Conservation (phyloP, 2,113 vertebrate species). For the Malurus cyaneus region DNA sequence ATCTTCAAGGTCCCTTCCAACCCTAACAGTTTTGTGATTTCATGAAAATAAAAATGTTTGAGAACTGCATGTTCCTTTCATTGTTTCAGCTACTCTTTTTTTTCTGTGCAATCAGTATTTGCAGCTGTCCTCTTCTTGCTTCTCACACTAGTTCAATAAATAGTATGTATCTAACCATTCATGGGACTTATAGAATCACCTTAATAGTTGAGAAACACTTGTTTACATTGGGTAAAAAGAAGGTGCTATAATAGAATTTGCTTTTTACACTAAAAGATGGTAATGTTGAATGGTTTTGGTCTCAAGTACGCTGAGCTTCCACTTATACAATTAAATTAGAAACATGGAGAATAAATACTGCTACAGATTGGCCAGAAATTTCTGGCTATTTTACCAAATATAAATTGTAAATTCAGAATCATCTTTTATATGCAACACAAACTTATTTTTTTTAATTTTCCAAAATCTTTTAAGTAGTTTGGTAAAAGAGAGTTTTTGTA, state of each 20-base stretch:
- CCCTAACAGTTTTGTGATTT: neutral
- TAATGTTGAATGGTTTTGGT: neutral
- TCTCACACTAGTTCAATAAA: neutral
- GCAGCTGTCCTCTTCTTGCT: neutral
- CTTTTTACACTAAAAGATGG: neutral
- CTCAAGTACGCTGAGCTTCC: neutral
- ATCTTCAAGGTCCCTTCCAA: neutral
- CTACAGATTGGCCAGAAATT: neutral
- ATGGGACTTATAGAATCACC: neutral
- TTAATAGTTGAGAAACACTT: neutral
- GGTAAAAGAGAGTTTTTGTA: conserved; percentile 55
- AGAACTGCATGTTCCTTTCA: neutral
- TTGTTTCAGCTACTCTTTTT: neutral
- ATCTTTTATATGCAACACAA: neutral
- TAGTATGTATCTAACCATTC: neutral
- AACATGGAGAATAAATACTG: neutral
- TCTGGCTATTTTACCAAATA: neutral
- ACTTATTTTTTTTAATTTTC: neutral
- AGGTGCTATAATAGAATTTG: neutral
- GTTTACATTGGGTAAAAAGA: neutral
- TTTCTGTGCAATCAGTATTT: neutral
- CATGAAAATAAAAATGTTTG: neutral
- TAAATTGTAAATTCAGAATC: neutral
- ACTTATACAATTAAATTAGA: neutral
- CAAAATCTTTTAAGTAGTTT: neutral